Base-by-base conservation (phyloP, 92 coral and sea anemone species). In the Palythoa grandiflora region DNA sequence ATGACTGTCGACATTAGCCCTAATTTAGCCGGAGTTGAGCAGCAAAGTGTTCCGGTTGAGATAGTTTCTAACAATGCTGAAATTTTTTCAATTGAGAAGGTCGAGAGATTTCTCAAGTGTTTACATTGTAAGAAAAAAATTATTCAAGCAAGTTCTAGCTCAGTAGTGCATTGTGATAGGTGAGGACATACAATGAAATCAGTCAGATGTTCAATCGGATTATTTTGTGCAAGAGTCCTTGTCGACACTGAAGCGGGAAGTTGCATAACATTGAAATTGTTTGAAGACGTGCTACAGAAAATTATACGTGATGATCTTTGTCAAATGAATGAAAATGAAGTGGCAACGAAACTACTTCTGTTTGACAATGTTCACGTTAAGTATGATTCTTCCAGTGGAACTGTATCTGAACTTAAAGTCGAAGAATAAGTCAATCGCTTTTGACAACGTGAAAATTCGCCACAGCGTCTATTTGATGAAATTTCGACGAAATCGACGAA, bases 131-230 rank as follows among this genome's bases (percentile, higher is more conserved):
- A 65, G n/a, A 90, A 68, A 71, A 90, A 86, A 52, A 80, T 90
- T 50, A 71, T 90, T 19, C 92, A 90, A 86, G 88, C 73, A 70
- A 70, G 75, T 70, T 70, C 75, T 6, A 70, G 75, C 75, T 70
- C 75, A 70, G 75, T 70, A 70, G 75, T 70, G 75, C 75, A 70
- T 70, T 70, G 75, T 70, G 89, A 85, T 68, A 73, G 89, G 40
- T 85, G 89, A n/a, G 86, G 89, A 48, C 84, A 53, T 71, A 88
- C 88, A 36, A 88, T 88, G 91, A 87, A 72, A 76, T 65, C 72
- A 3, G n/a, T 38, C 36, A 53, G 54, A 28, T 85, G 89, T 72
- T 68, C 73, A 52, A 85, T 65, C 37, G 79, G 75, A 19, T 37
- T 72, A 19, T 37, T 72, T 51, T 85, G 70, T 53, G 89, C 72